These are phyloP conservation scores for Telenomus remus DNA, from an alignment of 1,140 invertebrate species.

Conservation along the genomic window DNA sequence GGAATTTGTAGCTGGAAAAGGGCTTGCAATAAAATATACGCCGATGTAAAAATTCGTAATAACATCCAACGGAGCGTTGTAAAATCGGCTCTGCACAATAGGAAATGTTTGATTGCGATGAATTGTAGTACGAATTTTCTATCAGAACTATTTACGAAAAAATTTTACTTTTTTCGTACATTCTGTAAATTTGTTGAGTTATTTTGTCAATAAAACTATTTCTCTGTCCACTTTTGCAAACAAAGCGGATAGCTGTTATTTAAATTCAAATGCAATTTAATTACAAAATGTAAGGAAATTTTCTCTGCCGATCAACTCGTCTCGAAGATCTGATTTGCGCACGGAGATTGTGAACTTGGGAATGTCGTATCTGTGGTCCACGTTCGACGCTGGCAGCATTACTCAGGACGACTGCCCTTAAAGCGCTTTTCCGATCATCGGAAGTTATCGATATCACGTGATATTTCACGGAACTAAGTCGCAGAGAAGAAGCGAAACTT, in stretches of 20 bases:
- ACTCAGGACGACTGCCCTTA: slow-evolving; percentile 36
- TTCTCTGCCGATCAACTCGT: slow-evolving; percentile 11
- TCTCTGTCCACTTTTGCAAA: too few relatives aligned
- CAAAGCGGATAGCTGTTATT: too few relatives aligned
- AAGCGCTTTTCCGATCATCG: slow-evolving; percentile 52
- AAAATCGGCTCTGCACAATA: neutral
- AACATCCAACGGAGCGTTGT: slow-evolving; percentile 14
- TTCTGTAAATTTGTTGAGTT: too few relatives aligned
- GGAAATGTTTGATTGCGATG: neutral
- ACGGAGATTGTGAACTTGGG: slow-evolving; percentile 9
- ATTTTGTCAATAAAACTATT: too few relatives aligned
- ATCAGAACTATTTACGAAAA: too few relatives aligned
- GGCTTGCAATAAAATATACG: slow-evolving; percentile 29
- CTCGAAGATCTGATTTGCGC: slow-evolving; percentile 16
- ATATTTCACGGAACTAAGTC: slow-evolving; percentile 55
- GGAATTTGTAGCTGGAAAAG: slow-evolving; percentile 10
- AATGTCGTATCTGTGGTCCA: slow-evolving; percentile 45
- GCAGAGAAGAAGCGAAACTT: slow-evolving; percentile 53
- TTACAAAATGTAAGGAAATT: slow-evolving; percentile 38
- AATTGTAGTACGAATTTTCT: neutral
- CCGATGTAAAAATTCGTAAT: slow-evolving; percentile 19
- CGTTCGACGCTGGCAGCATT: slow-evolving; percentile 30
- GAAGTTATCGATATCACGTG: slow-evolving; percentile 50
- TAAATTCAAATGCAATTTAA: slow-evolving; percentile 25
- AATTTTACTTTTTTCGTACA: too few relatives aligned